Percentiles rank a stretch among this genome's conserved stretches.
phyloP scores from a whole-genome alignment of 2,888 invertebrate species.

The Stenodera caucasica region DNA sequence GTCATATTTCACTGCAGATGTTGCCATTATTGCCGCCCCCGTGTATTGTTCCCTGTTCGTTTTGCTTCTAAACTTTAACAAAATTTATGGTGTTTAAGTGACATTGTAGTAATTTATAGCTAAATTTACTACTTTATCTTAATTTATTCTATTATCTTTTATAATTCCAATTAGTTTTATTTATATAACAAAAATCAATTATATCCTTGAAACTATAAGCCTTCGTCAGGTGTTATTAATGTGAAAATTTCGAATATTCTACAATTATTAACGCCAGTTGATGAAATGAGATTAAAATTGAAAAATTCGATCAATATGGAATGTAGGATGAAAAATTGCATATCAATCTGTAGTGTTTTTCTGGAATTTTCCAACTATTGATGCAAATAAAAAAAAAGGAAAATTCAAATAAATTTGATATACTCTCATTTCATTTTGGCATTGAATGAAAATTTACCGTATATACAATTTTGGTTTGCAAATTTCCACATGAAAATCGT shows the following conservation, averaged over 20 bases:
- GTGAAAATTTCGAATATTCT: too few species aligned
- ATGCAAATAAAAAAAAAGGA: too few species aligned
- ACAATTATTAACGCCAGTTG: background rate
- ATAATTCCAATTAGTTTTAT: too few species aligned
- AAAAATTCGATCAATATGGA: too few species aligned
- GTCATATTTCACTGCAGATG: constrained; percentile 4
- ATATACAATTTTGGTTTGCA: constrained; percentile 9
- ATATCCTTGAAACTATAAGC: background rate
- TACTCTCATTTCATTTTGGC: too few species aligned
- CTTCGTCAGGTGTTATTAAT: too few species aligned
- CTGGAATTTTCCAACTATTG: too few species aligned
- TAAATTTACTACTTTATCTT: background rate
- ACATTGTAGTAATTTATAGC: background rate
- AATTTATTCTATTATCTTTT: background rate
- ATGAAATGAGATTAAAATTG: background rate
- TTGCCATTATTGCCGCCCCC: background rate
- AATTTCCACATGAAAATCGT: constrained; percentile 33
- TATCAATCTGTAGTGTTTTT: too few species aligned
- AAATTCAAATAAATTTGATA: too few species aligned
- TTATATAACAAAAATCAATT: constrained; percentile 1
- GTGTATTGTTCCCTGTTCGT: background rate
- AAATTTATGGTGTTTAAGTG: background rate
- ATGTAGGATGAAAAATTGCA: too few species aligned
- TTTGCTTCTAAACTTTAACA: background rate
- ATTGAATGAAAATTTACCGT: too few species aligned